Evolutionary conservation across 2,113 vertebrate species (phyloP).

Genomic region (Eidolon helvum): DNA sequence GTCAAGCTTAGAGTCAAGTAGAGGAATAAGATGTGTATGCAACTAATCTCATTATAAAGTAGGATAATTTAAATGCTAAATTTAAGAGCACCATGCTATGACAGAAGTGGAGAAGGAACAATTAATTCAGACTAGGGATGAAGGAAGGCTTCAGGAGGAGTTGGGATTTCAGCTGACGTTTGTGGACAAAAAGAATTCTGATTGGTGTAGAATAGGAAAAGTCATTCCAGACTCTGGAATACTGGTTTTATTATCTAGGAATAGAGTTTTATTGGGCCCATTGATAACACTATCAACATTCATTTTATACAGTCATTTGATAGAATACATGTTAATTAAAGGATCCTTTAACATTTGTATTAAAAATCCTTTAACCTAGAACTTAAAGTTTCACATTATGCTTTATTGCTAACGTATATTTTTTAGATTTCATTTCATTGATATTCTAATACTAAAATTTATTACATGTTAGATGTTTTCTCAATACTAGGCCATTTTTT

Average conservation of each 20-base stretch:
- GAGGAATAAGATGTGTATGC: not conserved
- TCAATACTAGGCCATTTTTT: not conserved
- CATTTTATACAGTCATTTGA: conserved; percentile 24
- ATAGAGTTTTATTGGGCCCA: not conserved
- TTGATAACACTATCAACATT: not conserved
- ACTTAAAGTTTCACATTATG: conserved; percentile 30
- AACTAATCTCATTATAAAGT: not conserved
- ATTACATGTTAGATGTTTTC: conserved; percentile 37
- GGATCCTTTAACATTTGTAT: not conserved
- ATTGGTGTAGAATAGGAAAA: not conserved
- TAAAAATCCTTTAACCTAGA: not conserved
- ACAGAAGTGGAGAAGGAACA: not conserved
- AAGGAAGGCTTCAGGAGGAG: not conserved
- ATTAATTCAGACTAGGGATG: not conserved
- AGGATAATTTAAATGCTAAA: not conserved
- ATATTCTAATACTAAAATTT: not conserved
- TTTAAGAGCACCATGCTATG: not conserved
- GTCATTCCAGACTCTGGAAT: not conserved
- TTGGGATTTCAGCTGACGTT: conserved; percentile 10
- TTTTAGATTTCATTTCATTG: not conserved
- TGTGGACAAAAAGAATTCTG: conserved; percentile 21
- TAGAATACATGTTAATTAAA: conserved; percentile 5
- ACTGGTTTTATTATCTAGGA: not conserved
- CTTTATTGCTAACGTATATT: not conserved
- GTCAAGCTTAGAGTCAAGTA: not conserved